Percentiles rank a stretch among this genome's conserved stretches.
Evolutionary conservation across 1,140 invertebrate genomes (phyloP).

Genomic region (Drosophila sp.): DNA sequence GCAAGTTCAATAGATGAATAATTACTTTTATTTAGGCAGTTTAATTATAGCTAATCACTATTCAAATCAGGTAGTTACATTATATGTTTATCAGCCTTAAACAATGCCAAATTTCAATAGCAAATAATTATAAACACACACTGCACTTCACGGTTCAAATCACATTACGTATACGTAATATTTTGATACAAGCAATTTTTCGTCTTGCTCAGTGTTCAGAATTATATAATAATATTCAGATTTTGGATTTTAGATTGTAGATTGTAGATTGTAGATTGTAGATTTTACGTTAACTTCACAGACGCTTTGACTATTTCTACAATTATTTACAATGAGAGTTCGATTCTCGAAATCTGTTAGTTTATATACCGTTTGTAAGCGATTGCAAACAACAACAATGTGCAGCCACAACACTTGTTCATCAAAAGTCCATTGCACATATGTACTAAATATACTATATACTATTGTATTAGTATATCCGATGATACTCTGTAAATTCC

Average conservation of each 20-base stretch:
- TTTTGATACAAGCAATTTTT: constrained; percentile 13
- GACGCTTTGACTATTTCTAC: too few species aligned
- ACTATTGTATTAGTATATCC: constrained; percentile 6
- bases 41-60: not conserved
- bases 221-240: constrained; percentile 19
- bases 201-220: constrained; percentile 1
- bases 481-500: constrained; percentile 19
- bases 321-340: not conserved
- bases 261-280: too few species aligned
- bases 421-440: constrained; percentile 39
- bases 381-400: not conserved
- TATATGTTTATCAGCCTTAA: constrained; percentile 24
- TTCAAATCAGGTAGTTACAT: constrained; percentile 11
- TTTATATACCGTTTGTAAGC: constrained; percentile 42
- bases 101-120: constrained; percentile 13
- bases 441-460: constrained; percentile 2
- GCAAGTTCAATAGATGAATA: constrained; percentile 1
- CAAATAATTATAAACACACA: not conserved
- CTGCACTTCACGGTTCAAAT: constrained; percentile 19
- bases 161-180: constrained; percentile 18
- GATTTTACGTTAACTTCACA: not conserved
- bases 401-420: constrained; percentile 49
- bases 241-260: not conserved
- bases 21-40: not conserved
- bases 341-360: constrained; percentile 11